These are phyloP conservation scores for Corythornis madagascariensis DNA, from an alignment of 2,113 vertebrate species.

Conservation along the genomic window DNA sequence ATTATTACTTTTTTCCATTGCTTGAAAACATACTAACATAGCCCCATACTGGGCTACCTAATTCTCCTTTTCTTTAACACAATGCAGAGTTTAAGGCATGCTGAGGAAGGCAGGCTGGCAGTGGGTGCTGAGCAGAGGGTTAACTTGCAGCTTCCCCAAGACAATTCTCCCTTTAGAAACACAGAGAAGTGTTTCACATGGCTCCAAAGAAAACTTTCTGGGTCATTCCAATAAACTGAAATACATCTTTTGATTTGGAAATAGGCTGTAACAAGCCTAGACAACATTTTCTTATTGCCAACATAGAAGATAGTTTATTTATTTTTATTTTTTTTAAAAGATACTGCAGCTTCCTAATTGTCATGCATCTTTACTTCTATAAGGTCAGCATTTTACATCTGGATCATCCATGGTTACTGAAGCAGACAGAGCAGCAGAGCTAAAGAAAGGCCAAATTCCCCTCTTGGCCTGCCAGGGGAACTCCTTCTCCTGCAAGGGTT, in stretches of 20 bases:
- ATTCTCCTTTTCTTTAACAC: neutral
- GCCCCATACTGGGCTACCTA: neutral
- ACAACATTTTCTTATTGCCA: neutral
- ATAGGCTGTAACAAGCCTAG: neutral
- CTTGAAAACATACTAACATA: neutral
- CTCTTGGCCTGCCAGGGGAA: neutral
- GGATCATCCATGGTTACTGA: neutral
- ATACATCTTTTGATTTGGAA: neutral
- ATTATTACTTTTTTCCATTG: neutral
- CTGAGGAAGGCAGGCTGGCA: neutral
- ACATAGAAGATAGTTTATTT: neutral
- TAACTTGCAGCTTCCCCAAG: neutral
- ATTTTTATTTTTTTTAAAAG: neutral
- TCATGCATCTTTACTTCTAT: neutral
- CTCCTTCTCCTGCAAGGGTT: neutral
- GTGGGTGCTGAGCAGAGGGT: neutral
- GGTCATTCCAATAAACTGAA: neutral
- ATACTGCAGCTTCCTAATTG: neutral
- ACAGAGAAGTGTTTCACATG: neutral
- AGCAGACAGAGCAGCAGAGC: neutral
- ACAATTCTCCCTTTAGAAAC: neutral
- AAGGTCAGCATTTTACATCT: neutral
- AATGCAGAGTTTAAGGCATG: neutral
- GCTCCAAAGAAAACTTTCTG: neutral
- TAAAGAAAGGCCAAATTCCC: constrained; percentile 4